Base-by-base conservation (phyloP, 2,797 vertebrate genomes). In the Ataeniobius toweri region DNA sequence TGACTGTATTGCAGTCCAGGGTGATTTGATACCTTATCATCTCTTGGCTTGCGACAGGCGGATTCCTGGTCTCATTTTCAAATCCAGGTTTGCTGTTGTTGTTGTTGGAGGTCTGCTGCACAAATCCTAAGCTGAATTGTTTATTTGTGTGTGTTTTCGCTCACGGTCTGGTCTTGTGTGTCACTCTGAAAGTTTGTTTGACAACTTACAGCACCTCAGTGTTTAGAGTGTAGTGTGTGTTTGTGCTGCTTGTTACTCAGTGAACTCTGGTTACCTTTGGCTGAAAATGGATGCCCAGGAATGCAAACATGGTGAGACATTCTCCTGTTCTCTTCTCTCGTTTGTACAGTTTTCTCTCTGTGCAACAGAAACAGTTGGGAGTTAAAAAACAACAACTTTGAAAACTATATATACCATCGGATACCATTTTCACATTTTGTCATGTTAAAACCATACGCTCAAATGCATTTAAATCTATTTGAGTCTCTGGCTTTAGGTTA, bases 291-390 rank as follows among this genome's bases (percentile, higher is more conserved):
- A 91, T 72, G 71, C 71, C 69, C 69, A 70, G 76, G 78, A 85
- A 85, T 85, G 44, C 83, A 86, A 77, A 88, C 46, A 76, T 81
- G 88, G 89, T 94, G 84, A 93, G 90, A 87, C 48, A 63, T 80
- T 68, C 46, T 74, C 51, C 70, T 76, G 56, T 71, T 59, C 20
- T 13, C 50, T n/a, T n/a, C 2, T 41, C 31, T 82, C 51, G 8
- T 59, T 71, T 46, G 2, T 20, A 48, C 6, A 14, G 36, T 72
- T 61, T 51, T 69, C 9, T 39, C 41, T 9, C 1, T 71, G 6
- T 74, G 36, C 12, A 36, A 58, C 6, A 73, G 20, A 10, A 24
- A 0, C 22, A n/a, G 1, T 1, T 56, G 48, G 10, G 18, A 36
- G 3, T 36, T 36, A 36, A 36, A 36, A 36, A 36, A 36, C 36